Percentiles rank a stretch among this genome's conserved stretches.
Conservation (phyloP, 2,113 vertebrate species). For the Rissa tridactyla region DNA sequence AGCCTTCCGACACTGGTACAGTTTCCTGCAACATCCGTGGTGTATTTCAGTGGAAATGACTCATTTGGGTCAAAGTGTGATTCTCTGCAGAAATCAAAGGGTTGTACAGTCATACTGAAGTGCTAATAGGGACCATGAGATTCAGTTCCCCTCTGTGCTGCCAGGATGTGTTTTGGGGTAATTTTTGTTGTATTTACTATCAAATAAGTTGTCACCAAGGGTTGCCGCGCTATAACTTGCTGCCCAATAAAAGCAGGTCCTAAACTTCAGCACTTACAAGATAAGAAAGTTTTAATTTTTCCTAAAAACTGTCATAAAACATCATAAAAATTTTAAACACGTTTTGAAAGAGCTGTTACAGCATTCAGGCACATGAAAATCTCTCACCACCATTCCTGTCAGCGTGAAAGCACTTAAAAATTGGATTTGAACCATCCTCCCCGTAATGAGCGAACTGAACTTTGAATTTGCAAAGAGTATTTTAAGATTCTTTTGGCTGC, state of each 20-base stretch:
- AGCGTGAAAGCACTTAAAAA: neutral
- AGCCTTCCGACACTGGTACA: neutral
- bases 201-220: neutral
- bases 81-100: neutral
- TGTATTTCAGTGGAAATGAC: neutral
- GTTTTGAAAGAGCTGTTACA: neutral
- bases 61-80: neutral
- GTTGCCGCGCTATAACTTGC: neutral
- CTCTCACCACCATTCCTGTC: constrained; percentile 36
- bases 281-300: neutral
- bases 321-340: neutral
- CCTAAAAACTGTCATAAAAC: neutral
- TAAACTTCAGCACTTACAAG: neutral
- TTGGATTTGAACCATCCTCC: neutral
- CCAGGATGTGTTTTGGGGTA: neutral
- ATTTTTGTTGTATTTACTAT: neutral
- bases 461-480: neutral
- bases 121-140: neutral
- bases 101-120: neutral
- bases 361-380: neutral
- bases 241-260: neutral
- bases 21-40: neutral
- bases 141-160: neutral
- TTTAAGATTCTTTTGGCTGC: neutral
- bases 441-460: neutral